Base-by-base conservation (phyloP, 2,888 invertebrate species). In the Trileptium ribeirensis region DNA sequence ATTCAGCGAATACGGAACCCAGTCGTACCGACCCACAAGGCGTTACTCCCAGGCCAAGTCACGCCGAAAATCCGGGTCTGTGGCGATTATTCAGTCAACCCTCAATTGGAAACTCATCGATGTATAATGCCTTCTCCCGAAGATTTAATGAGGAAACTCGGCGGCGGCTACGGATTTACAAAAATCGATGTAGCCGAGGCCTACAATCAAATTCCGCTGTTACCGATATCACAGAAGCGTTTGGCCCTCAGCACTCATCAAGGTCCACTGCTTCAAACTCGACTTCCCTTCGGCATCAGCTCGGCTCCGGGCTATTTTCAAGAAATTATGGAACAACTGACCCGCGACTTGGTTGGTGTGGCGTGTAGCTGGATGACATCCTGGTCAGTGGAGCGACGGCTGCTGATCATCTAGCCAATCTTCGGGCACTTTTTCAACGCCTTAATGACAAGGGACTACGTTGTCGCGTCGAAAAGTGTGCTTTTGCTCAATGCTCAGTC, bases 261-360 rank as follows among this genome's bases (percentile, higher is more conserved):
- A 67, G 81, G 81, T 1, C 67, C 81, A 29, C 74, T 82, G 2
- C 81, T 82, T 1, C 82, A 81, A n/a, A 33, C 2, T 15, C 64
- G 81, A 8, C 81, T 81, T 15, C 81, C 81, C 1, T 81, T 82
- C 31, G 82, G 81, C 2, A 67, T 78, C 31, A 78, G 29, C 3
- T 78, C 79, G 3, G 79, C 64, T 78, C 79, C 79, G 2, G 81
- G 82, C n/a, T 82, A 82, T 37, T 81, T 82, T 74, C 81, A 81
- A 67, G 2, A 82, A 37, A 82, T 82, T 29, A 81, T 81, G 81
- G 81, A 82, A 2, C 81, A 82, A 33, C 82, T 81, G 29, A 82
- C 82, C 2, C 3, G 19, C 3, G 81, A 82, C 67, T 36, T 81
- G 74, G 2, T n/a, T 2, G 81, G 81, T 39, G 70, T 82, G 81